Evolutionary conservation across 2,797 vertebrate species (phyloP).

Genomic region (Rachycentron canadum): DNA sequence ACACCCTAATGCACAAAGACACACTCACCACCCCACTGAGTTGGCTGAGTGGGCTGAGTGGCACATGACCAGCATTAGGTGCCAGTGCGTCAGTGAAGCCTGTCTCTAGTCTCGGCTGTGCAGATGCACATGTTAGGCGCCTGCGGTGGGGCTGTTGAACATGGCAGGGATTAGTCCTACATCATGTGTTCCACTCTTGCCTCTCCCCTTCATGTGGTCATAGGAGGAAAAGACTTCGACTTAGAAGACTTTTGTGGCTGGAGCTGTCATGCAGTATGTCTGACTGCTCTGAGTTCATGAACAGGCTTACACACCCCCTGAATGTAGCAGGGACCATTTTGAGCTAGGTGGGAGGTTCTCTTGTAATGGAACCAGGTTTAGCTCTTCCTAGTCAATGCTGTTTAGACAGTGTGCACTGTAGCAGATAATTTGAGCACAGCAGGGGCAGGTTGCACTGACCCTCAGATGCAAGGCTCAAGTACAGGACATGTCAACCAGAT

Average conservation of each 20-base stretch:
- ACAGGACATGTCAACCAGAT: conserved; percentile 39
- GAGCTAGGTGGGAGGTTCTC: conserved; percentile 46
- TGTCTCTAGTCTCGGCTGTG: conserved; percentile 40
- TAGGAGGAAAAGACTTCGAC: conserved; percentile 68
- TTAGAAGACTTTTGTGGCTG: conserved; percentile 60
- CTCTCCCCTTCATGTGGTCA: conserved; percentile 65
- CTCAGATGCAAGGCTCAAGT: conserved; percentile 15
- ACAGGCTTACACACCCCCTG: background rate
- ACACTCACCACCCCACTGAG: conserved; percentile 13
- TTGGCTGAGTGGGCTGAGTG: conserved; percentile 32
- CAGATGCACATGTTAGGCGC: conserved; percentile 56
- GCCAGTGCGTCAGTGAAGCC: conserved; percentile 57
- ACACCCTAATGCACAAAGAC: conserved; percentile 35
- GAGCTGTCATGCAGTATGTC: conserved; percentile 51
- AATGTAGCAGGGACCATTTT: conserved; percentile 6
- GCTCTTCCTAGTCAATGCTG: conserved; percentile 33
- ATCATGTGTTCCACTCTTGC: conserved; percentile 72
- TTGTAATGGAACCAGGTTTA: conserved; percentile 50
- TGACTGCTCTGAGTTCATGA: conserved; percentile 27
- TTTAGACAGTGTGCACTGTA: conserved; percentile 44
- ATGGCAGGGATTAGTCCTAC: conserved; percentile 70
- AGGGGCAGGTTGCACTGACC: conserved; percentile 46
- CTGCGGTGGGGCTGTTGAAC: conserved; percentile 70
- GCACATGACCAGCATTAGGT: conserved; percentile 60
- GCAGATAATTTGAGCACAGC: conserved; percentile 54